Evolutionary conservation across 2,888 invertebrate genomes (phyloP), one percentile per base, ranked within the genome.

Genomic region (Lepas anatifera): DNA sequence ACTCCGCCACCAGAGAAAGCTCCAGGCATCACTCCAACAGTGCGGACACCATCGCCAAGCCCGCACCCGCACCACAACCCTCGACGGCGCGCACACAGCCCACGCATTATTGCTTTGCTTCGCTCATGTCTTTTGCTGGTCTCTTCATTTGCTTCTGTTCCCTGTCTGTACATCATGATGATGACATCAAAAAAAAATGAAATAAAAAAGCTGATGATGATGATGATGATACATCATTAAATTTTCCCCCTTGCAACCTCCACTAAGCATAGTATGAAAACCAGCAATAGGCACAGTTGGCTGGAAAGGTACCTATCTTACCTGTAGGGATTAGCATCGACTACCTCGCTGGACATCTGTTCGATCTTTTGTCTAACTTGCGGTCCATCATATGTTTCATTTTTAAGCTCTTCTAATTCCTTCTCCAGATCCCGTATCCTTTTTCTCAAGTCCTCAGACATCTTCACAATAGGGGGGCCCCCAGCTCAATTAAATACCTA

Each of bases 241-340:
- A n/a, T 66, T 64, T 52, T 41, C 64, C 68, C 52, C 32, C 29
- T 25, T 50, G 25, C 11, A 13, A 41, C 41, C 10, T 41, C 41
- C 46, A 41, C 16, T 68, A 16, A 25, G 16, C 11, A 68, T 29
- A 39, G 39, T 8, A 11, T 13, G 68, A 29, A 27, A 2, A 70
- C 22, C 6, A 25, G 48, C 48, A 50, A 8, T 48, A n/a, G 18
- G 18, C n/a, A n/a, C n/a, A n/a, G n/a, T n/a, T n/a, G n/a, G n/a
- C n/a, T n/a, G n/a, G n/a, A n/a, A n/a, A n/a, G n/a, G n/a, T n/a
- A n/a, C n/a, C n/a, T 67, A 37, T 22, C 63, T 74, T 82, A 92
- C 92, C 92, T 93, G 85, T 98, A 99, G 0, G 99, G 99, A 84
- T 99, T 99, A 1, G 94, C 90, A 82, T 99, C 98, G 18, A 94